Conservation (phyloP, 2,888 invertebrate genomes). For the Sphaerophoria taeniata region DNA sequence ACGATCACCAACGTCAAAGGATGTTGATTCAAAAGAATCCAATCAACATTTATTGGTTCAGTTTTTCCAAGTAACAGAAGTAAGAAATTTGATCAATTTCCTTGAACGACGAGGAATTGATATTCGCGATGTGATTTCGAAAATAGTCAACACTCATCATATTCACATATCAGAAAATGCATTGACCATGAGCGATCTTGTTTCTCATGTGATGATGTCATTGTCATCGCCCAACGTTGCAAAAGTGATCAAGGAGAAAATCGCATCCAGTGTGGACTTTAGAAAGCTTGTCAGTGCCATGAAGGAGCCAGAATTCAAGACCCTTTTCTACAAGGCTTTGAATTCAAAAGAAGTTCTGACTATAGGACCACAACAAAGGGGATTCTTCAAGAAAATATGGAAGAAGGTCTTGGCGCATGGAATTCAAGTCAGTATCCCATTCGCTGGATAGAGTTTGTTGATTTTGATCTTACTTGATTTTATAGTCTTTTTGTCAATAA, state of each 20-base stretch:
- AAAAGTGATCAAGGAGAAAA: slow-evolving; percentile 16
- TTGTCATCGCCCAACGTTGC: not conserved
- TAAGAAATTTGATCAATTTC: slow-evolving; percentile 18
- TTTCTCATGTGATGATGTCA: not conserved
- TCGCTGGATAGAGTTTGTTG: not conserved
- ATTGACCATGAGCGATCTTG: not conserved
- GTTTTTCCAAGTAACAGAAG: slow-evolving; percentile 14
- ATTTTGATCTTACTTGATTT: not conserved
- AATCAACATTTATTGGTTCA: not conserved
- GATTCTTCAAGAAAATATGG: slow-evolving; percentile 23
- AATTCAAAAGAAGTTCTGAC: not conserved
- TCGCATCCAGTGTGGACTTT: slow-evolving; percentile 3
- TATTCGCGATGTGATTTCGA: not conserved
- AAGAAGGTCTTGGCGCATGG: slow-evolving; percentile 11
- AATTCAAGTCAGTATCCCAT: slow-evolving; percentile 8
- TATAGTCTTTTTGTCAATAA: too few species aligned
- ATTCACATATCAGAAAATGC: not conserved
- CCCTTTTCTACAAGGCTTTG: not conserved
- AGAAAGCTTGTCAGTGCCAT: not conserved
- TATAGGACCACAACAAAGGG: not conserved
- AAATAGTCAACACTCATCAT: not conserved
- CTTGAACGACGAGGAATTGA: slow-evolving; percentile 37
- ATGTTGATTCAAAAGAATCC: not conserved
- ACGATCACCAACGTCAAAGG: not conserved
- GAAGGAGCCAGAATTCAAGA: slow-evolving; percentile 33